Percentiles rank a stretch among this genome's conserved stretches.
These are phyloP conservation scores for Aleadryas rufinucha DNA, from an alignment of 2,113 vertebrate species.

Conservation along the genomic window DNA sequence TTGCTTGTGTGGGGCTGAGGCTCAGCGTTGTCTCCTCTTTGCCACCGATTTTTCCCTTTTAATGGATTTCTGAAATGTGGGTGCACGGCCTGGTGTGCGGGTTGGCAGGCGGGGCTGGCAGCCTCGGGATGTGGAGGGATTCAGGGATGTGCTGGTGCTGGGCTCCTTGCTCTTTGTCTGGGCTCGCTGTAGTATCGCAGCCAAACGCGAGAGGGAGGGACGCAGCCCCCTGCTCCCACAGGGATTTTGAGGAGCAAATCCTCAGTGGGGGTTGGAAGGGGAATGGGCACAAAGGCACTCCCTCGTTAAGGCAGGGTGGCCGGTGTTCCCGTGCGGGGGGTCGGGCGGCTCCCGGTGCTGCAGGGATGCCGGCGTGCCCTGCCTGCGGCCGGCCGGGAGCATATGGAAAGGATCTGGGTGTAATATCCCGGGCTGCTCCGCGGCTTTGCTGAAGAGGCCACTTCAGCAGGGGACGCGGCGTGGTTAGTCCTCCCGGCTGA, in stretches of 20 bases:
- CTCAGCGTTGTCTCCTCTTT: not conserved
- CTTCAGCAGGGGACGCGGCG: slow-evolving; percentile 54
- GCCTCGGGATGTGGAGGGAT: not conserved
- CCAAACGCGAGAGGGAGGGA: not conserved
- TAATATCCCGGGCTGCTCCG: slow-evolving; percentile 35
- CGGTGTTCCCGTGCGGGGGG: fast-evolving
- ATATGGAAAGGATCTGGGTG: slow-evolving; percentile 57
- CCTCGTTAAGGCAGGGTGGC: fast-evolving
- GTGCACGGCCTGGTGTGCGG: fast-evolving
- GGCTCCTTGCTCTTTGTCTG: not conserved
- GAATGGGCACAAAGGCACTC: not conserved
- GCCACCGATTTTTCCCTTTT: not conserved
- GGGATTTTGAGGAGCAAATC: not conserved
- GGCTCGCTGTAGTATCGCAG: not conserved
- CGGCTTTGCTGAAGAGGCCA: slow-evolving; percentile 63
- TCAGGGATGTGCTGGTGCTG: not conserved
- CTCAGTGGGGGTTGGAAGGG: fast-evolving
- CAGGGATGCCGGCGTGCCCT: not conserved
- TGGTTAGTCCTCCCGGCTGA: slow-evolving; percentile 59
- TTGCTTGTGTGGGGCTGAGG: fast-evolving
- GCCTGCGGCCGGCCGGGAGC: not conserved
- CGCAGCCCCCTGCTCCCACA: not conserved
- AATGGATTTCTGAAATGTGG: not conserved
- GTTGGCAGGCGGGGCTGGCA: not conserved
- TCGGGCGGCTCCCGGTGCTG: not conserved